phyloP scores from a whole-genome alignment of 2,888 invertebrate genomes.

The Allolobophora icterica region DNA sequence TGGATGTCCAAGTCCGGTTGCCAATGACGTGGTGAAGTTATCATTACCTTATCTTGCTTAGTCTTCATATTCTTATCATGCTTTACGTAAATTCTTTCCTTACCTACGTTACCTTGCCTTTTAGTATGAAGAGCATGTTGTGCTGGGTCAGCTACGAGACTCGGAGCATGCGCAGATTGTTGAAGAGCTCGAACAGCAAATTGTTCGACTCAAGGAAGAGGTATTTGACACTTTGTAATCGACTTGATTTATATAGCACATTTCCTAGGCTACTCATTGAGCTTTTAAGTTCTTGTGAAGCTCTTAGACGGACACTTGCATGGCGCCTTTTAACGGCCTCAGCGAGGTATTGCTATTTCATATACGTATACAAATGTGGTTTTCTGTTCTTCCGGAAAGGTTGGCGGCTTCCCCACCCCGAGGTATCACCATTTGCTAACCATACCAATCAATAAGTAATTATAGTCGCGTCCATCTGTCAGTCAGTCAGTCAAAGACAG shows the following conservation, averaged over 20 bases:
- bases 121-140: slow-evolving; percentile 40
- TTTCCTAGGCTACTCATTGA: not conserved
- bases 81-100: not conserved
- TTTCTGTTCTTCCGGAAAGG: not conserved
- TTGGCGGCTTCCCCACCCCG: not conserved
- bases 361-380: not conserved
- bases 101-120: not conserved
- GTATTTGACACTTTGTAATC: slow-evolving; percentile 20
- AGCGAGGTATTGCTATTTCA: not conserved
- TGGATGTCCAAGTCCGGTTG: too few species aligned
- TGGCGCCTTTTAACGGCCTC: not conserved
- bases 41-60: not conserved
- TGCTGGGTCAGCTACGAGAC: slow-evolving; percentile 35
- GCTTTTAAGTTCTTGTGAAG: not conserved
- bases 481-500: too few species aligned
- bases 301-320: too few species aligned
- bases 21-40: too few species aligned
- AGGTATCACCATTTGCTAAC: not conserved
- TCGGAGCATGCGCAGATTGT: slow-evolving; percentile 32
- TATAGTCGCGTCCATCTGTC: not conserved
- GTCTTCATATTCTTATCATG: not conserved
- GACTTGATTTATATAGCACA: not conserved
- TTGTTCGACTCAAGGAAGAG: slow-evolving; percentile 31
- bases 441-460: not conserved
- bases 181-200: slow-evolving; percentile 27